Evolutionary conservation across 2,797 vertebrate genomes (phyloP).

Genomic region (Myotis vivesi): DNA sequence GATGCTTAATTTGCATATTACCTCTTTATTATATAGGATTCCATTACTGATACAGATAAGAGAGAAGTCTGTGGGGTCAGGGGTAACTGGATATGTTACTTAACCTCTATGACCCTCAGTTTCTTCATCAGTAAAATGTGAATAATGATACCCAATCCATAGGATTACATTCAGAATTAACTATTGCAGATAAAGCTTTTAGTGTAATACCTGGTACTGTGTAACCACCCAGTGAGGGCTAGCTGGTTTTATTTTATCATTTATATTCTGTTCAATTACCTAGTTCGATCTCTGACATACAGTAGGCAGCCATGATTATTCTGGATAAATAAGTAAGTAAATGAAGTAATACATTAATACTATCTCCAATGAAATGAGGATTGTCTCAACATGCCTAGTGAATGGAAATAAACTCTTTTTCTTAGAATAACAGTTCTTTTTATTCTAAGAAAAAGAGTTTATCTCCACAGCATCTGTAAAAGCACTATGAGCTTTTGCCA

Average conservation of each 20-base stretch:
- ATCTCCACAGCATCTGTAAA: neutral
- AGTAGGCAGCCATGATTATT: neutral
- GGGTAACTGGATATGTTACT: neutral
- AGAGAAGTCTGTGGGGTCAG: neutral
- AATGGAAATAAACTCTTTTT: neutral
- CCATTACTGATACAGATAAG: neutral
- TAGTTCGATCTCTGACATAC: neutral
- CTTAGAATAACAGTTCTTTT: no score
- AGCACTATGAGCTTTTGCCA: neutral
- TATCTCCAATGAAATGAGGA: neutral
- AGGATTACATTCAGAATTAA: neutral
- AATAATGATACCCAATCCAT: neutral
- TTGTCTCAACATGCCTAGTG: neutral
- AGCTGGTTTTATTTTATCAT: neutral
- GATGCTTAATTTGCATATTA: no score
- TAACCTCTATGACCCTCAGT: neutral
- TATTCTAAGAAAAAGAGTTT: neutral
- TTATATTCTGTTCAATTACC: neutral
- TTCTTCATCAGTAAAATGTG: neutral
- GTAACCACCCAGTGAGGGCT: neutral
- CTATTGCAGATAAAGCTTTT: neutral
- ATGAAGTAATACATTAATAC: neutral
- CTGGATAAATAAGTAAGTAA: constrained; percentile 33
- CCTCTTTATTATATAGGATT: no score
- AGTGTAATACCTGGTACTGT: neutral